A percentile compares a stretch with the other conserved stretches of the same genome.
Conservation (phyloP, 2,888 invertebrate genomes). For the Agrochola litura region DNA sequence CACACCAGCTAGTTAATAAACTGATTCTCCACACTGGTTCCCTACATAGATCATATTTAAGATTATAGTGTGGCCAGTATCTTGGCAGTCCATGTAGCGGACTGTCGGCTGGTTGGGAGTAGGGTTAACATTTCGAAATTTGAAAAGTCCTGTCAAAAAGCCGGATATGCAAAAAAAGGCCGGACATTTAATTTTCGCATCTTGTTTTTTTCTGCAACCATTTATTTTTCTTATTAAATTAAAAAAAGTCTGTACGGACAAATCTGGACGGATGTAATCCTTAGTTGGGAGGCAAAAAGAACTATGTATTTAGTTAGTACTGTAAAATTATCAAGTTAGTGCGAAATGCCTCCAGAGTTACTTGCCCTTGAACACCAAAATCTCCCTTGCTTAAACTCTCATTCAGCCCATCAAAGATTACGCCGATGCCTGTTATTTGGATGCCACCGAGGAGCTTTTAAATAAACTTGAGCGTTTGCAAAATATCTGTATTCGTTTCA, state of each 20-base stretch:
- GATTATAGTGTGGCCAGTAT: constrained; percentile 26
- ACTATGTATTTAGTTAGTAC: not conserved
- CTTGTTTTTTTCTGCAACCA: not conserved
- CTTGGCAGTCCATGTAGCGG: not conserved
- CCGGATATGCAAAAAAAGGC: too few species aligned
- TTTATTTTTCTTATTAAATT: too few species aligned
- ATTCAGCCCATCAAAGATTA: too few species aligned
- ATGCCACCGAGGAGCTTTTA: too few species aligned
- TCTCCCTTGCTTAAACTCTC: too few species aligned
- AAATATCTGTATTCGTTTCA: too few species aligned
- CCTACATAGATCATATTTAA: constrained; percentile 43
- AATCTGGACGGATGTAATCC: not conserved
- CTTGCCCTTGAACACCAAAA: too few species aligned
- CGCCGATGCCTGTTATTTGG: too few species aligned
- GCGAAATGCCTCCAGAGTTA: too few species aligned
- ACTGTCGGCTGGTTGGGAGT: not conserved
- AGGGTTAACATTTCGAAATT: not conserved
- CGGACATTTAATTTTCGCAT: not conserved
- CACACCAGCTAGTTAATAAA: constrained; percentile 45
- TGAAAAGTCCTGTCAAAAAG: not conserved
- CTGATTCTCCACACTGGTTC: constrained; percentile 48
- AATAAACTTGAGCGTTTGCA: too few species aligned
- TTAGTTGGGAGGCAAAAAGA: not conserved
- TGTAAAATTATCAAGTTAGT: too few species aligned
- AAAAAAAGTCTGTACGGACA: not conserved